Percentiles rank a stretch among this genome's conserved stretches.
phyloP scores from a whole-genome alignment of 2,113 vertebrate species.

The Chloroceryle aenea region DNA sequence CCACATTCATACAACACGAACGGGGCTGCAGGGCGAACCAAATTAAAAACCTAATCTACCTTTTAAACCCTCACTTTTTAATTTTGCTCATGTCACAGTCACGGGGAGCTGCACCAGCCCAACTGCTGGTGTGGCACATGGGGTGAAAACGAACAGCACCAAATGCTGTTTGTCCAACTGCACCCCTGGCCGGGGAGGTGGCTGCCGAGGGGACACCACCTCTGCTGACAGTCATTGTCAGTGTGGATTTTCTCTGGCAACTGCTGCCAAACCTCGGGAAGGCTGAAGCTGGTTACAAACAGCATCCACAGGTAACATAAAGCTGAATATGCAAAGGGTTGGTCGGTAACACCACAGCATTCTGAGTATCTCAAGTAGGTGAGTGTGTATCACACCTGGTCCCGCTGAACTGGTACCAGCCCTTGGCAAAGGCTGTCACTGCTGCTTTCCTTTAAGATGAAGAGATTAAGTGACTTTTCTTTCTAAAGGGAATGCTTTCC shows the following conservation, averaged over 20 bases:
- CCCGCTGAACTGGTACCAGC: neutral
- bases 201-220: neutral
- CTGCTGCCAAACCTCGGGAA: neutral
- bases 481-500: neutral
- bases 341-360: neutral
- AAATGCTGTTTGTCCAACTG: neutral
- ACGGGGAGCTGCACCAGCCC: neutral
- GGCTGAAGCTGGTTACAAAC: neutral
- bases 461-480: neutral
- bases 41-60: neutral
- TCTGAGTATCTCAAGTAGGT: neutral
- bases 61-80: neutral
- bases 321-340: neutral
- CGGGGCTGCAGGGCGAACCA: neutral
- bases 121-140: fast-evolving
- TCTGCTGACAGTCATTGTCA: neutral
- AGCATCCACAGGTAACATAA: neutral
- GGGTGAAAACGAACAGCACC: neutral
- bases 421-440: neutral
- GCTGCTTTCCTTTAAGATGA: neutral
- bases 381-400: neutral
- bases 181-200: neutral
- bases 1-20: too few relatives aligned
- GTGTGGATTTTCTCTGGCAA: neutral
- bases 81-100: neutral